Base-by-base conservation (phyloP, 2,888 invertebrate genomes). In the Gisinianus flammeolus region DNA sequence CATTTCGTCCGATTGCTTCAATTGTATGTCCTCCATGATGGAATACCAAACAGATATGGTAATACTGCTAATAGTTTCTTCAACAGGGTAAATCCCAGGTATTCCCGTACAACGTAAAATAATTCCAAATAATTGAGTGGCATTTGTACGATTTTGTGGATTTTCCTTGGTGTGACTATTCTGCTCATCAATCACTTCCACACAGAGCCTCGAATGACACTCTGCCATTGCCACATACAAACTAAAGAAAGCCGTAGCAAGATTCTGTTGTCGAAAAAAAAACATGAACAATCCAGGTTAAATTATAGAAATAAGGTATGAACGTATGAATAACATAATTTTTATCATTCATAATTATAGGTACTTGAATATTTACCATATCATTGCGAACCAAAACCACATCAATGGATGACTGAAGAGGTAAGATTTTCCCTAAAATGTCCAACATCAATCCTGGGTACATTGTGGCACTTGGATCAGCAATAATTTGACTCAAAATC, bases 11-110 rank as follows among this genome's bases (percentile, higher is more conserved):
- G 80, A 74, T 70, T 83, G 83, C 1, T 79, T 64, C 52, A 68
- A 58, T 72, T 84, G 82, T 22, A 84, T 82, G 68, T 84, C 84
- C 66, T 83, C 84, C 76, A 84, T 83, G 58, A 84, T 79, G 2
- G 83, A 83, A 71, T 84, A 83, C 84, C 84, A 84, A 10, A 84
- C 84, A 8, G 84, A 80, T 22, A 84, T 82, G 0, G 84, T 83
- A 70, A 83, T 80, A 73, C 81, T 83, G 75, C 83, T 83, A 62
- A 83, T 79, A 64, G 80, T 80, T 62, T 84, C 84, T 69, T 84
- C 84, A 16, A 83, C 73, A 8, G 84, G 83, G 70, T 82, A 84
- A 56, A 78, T 79, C 5, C 84, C 83, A 33, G 82, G 82, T 33
- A 80, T 81, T 24, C 81, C 83, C 8, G 84, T 81, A 74, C 84